These are phyloP conservation scores for Ophiothrix spiculata DNA, from an alignment of 35 echinoderm and acorn worm species.

Conservation along the genomic window DNA sequence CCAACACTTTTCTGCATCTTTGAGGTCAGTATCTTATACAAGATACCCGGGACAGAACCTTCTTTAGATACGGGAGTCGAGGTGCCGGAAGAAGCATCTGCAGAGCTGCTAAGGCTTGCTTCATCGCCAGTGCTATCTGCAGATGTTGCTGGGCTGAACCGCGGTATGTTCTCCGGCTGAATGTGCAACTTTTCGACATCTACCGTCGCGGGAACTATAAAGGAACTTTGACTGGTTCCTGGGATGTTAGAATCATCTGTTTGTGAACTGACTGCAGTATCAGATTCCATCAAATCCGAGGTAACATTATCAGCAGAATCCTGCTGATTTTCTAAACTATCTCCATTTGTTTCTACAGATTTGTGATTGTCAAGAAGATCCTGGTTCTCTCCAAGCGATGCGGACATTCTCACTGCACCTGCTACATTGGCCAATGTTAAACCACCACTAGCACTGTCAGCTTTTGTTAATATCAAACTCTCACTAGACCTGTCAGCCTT, in stretches of 20 bases:
- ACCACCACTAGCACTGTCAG: too few relatives aligned
- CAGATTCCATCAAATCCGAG: too few relatives aligned
- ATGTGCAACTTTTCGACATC: background rate
- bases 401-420: too few relatives aligned
- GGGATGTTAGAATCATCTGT: background rate
- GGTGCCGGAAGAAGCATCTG: background rate
- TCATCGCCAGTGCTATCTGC: background rate
- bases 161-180: background rate
- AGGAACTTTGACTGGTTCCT: background rate
- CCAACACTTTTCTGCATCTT: background rate
- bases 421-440: too few relatives aligned
- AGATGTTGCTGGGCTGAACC: background rate
- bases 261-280: background rate
- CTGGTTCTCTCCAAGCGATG: too few relatives aligned
- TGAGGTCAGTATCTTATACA: background rate
- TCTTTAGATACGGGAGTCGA: background rate
- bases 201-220: background rate
- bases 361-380: too few relatives aligned
- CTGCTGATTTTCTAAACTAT: too few relatives aligned
- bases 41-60: background rate
- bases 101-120: background rate
- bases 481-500: too few relatives aligned
- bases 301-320: too few relatives aligned
- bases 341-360: too few relatives aligned
- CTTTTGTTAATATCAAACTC: too few relatives aligned